Conservation (phyloP, 2,113 vertebrate genomes). For the Synodontis membranacea region DNA sequence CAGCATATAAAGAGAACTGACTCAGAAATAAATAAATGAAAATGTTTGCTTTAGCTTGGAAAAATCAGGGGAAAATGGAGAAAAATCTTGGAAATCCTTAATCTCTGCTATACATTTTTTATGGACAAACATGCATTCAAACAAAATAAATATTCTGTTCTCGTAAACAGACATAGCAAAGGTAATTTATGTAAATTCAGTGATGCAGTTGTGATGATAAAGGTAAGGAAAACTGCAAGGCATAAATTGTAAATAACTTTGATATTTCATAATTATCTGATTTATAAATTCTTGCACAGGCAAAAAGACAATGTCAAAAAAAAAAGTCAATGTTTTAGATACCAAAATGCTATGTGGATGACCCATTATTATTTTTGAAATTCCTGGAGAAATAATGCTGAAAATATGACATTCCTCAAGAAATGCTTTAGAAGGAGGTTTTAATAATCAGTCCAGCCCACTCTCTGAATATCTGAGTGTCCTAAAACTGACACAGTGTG, state of each 20-base stretch:
- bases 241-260: neutral
- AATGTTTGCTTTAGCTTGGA: neutral
- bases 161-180: neutral
- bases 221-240: neutral
- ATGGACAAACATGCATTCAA: neutral
- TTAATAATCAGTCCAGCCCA: neutral
- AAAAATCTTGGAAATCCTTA: neutral
- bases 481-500: conserved; percentile 30
- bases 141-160: neutral
- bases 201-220: neutral
- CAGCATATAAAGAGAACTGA: neutral
- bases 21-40: neutral
- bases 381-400: neutral
- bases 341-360: neutral
- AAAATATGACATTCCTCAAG: neutral
- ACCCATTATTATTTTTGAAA: neutral
- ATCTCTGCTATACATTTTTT: neutral
- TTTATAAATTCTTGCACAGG: neutral
- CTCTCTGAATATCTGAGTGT: conserved; percentile 20
- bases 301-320: neutral
- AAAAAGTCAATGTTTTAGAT: too few species aligned
- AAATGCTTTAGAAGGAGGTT: neutral
- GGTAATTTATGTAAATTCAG: neutral
- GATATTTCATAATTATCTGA: neutral
- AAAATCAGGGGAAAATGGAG: too few species aligned